Base-by-base conservation (phyloP, 2,113 vertebrate species). In the Hypocryptadius cinnamomeus region DNA sequence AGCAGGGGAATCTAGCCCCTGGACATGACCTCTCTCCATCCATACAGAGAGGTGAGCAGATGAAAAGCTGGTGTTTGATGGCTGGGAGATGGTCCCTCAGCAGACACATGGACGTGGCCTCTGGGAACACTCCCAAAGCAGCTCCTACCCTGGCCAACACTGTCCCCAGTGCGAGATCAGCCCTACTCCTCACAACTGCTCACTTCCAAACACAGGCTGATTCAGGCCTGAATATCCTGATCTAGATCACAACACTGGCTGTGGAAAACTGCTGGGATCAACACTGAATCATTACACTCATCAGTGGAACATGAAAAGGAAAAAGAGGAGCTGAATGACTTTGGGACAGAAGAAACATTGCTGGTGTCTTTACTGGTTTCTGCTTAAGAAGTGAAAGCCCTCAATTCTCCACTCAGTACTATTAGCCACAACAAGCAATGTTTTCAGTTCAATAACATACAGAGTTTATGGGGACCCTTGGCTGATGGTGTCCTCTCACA, bases 81-180 rank as follows among this genome's bases (percentile, higher is more conserved):
- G 24, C 1, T 60, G n/a, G 59, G 54, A 40, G 23, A 24, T 28
- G 57, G 5, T 74, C 13, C 35, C 66, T 71, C 56, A 91, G 51
- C 28, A 57, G 65, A 30, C 13, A 45, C 30, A 51, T 48, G 30
- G 31, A 69, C 0, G 0, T 59, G 53, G 27, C 53, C n/a, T 47
- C 37, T 72, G 54, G 53, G 28, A 88, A 68, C 15, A 70, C 18
- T 30, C 33, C 1, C 15, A 50, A 61, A 90, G n/a, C 30, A 66
- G 68, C 28, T 9, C 6, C 50, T 40, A 25, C 27, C 20, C 21
- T 28, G 47, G 35, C 47, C 40, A 80, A 14, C 24, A 42, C 18
- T 1, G 1, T 60, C 35, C 35, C 27, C n/a, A 22, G 59, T 2
- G 2, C 48, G 0, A 20, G 47, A 40, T 69, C 33, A 63, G 60